Base-by-base conservation (phyloP, 2,888 invertebrate species). In the Parelbella ahira region DNA sequence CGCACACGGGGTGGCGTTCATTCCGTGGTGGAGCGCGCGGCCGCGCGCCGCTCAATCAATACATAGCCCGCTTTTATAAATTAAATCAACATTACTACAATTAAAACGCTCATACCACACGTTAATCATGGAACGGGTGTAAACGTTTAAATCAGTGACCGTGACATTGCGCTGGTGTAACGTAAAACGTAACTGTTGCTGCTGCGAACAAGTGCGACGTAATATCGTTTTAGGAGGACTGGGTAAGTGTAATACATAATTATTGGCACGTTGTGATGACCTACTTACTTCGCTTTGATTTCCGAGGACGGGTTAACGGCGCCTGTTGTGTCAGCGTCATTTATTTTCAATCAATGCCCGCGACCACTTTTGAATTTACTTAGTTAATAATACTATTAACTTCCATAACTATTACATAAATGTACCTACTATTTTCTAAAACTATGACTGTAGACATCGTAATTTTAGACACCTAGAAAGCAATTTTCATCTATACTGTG, bases 201-300 rank as follows among this genome's bases (percentile, higher is more conserved):
- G 29, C 30, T 37, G 47, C 48, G 49, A 63, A 69, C 57, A 65
- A 72, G 68, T 77, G 74, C 71, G 77, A 59, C 74, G 71, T 63
- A 68, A 63, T 71, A 70, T 60, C 63, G 58, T 62, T 67, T 67
- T 61, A 58, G 55, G 57, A 61, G 55, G 60, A 59, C 52, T 64
- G 57, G 79, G 83, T 83, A 68, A 82, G 83, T 73, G 62, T 74
- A 71, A 56, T 54, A 50, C 50, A 73, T 79, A 76, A 76, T 84
- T 79, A 83, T 84, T 77, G 68, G 76, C 78, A 79, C 74, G 66
- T 75, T 68, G 62, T 68, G 70, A 72, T 86, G 86, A 84, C 86
- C 86, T 72, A 86, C 67, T 75, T 84, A 42, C 23, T n/a, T n/a
- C 18, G 23, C 23, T n/a, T 27, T 27, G 15, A 34, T 41, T 34